These are phyloP conservation scores for Zonotrichia albicollis DNA, from an alignment of 2,797 vertebrate genomes.

Conservation along the genomic window DNA sequence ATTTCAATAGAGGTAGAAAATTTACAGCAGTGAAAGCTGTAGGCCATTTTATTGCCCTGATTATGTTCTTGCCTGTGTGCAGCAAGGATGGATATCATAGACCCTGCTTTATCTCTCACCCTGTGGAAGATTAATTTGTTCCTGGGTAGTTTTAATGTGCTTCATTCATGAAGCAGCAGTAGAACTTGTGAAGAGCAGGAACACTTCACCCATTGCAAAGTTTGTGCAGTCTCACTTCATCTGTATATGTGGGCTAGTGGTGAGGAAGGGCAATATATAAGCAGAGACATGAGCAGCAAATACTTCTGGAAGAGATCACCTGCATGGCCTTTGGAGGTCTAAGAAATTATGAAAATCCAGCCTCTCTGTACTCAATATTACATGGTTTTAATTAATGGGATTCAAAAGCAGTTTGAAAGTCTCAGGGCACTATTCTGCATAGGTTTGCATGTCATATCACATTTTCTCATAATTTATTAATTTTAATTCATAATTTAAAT, in stretches of 20 bases:
- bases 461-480: conserved; percentile 50
- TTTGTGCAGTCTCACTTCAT: background rate
- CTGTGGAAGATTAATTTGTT: background rate
- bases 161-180: background rate
- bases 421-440: background rate
- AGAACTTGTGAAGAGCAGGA: background rate
- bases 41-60: background rate
- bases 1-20: background rate
- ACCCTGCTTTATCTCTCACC: background rate
- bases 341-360: background rate
- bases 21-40: background rate
- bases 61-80: background rate
- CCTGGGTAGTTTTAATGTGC: background rate
- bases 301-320: background rate
- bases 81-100: background rate
- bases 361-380: background rate
- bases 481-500: conserved; percentile 58
- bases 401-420: conserved; percentile 27
- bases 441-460: conserved; percentile 15
- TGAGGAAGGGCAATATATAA: background rate
- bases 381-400: background rate
- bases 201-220: background rate
- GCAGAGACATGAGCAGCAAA: background rate
- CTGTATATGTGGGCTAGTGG: background rate
- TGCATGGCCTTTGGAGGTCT: background rate